Evolutionary conservation across 2,888 invertebrate genomes (phyloP).

Genomic region (Callyntrura sp.): DNA sequence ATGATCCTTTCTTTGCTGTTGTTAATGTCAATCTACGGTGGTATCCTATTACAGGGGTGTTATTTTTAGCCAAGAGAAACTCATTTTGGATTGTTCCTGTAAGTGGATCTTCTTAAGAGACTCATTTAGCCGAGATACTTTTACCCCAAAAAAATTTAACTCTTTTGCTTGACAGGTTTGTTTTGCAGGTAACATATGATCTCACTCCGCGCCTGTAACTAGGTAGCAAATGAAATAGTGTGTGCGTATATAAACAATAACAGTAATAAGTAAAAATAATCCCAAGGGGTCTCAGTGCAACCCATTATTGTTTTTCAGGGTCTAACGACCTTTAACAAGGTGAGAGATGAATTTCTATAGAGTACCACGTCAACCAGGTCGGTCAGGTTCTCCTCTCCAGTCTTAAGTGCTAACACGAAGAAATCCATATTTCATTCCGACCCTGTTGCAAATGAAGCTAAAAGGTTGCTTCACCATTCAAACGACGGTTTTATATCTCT

Average conservation of each 20-base stretch:
- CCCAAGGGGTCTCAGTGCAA: slow-evolving; percentile 56
- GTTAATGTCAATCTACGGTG: slow-evolving; percentile 9
- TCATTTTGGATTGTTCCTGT: slow-evolving; percentile 44
- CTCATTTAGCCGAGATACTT: slow-evolving; percentile 42
- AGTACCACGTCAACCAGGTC: slow-evolving; percentile 59
- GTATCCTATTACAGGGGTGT: slow-evolving; percentile 49
- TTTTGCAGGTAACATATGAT: slow-evolving; percentile 61
- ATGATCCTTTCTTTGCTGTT: slow-evolving; percentile 28
- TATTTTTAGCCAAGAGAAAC: slow-evolving; percentile 41
- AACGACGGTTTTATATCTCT: slow-evolving; percentile 50
- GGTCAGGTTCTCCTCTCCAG: slow-evolving; percentile 16
- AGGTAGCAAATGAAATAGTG: slow-evolving; percentile 66
- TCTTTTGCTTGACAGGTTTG: slow-evolving; percentile 58
- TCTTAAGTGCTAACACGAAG: slow-evolving; percentile 70
- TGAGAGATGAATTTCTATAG: slow-evolving; percentile 71
- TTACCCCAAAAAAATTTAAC: slow-evolving; percentile 40
- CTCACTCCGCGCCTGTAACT: slow-evolving; percentile 42
- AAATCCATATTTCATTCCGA: slow-evolving; percentile 75
- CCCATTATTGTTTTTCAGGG: slow-evolving; percentile 68
- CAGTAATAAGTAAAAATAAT: slow-evolving; percentile 66
- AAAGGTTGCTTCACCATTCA: slow-evolving; percentile 63
- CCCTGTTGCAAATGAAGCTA: slow-evolving; percentile 67
- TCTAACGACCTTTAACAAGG: slow-evolving; percentile 77
- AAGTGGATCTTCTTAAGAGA: slow-evolving; percentile 59
- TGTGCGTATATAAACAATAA: slow-evolving; percentile 56